A percentile compares a stretch with the other conserved stretches of the same genome.
These are phyloP conservation scores for Drosophila kepulauana DNA, from an alignment of 1,140 invertebrate genomes.

Conservation along the genomic window DNA sequence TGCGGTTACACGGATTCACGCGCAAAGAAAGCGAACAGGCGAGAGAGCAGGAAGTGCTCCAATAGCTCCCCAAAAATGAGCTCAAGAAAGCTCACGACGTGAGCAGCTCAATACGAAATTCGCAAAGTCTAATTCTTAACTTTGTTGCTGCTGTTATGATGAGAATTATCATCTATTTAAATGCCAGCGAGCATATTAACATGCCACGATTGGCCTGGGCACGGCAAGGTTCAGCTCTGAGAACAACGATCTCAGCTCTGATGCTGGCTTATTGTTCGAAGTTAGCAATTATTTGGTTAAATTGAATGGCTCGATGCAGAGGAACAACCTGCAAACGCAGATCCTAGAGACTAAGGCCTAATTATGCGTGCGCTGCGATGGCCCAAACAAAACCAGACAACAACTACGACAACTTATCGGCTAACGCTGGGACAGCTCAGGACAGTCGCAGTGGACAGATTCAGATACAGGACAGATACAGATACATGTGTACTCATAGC, in stretches of 20 bases:
- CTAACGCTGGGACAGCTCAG: constrained; percentile 5
- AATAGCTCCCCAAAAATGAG: constrained; percentile 21
- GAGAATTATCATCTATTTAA: constrained; percentile 81
- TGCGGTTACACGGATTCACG: constrained; percentile 82
- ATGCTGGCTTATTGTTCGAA: constrained; percentile 62
- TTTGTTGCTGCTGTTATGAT: constrained; percentile 64
- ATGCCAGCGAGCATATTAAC: constrained; percentile 72
- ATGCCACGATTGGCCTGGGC: constrained; percentile 69
- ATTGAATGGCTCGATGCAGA: constrained; percentile 35
- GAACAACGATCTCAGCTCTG: constrained; percentile 45
- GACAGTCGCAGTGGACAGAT: constrained; percentile 13
- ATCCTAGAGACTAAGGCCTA: constrained; percentile 55
- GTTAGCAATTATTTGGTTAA: constrained; percentile 75
- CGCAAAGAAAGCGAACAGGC: constrained; percentile 71
- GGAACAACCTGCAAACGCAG: constrained; percentile 45
- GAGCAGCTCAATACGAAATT: constrained; percentile 29
- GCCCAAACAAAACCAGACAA: constrained; percentile 48
- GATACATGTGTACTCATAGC: not conserved
- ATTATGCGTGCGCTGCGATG: constrained; percentile 75
- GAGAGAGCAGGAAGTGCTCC: constrained; percentile 65
- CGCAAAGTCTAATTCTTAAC: not conserved
- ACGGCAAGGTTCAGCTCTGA: constrained; percentile 12
- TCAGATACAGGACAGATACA: constrained; percentile 26
- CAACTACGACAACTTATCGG: constrained; percentile 34
- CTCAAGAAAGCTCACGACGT: constrained; percentile 49